Percentiles rank a stretch among this genome's conserved stretches.
Evolutionary conservation across 2,113 vertebrate species (phyloP).

Genomic region (Halichoerus grypus): DNA sequence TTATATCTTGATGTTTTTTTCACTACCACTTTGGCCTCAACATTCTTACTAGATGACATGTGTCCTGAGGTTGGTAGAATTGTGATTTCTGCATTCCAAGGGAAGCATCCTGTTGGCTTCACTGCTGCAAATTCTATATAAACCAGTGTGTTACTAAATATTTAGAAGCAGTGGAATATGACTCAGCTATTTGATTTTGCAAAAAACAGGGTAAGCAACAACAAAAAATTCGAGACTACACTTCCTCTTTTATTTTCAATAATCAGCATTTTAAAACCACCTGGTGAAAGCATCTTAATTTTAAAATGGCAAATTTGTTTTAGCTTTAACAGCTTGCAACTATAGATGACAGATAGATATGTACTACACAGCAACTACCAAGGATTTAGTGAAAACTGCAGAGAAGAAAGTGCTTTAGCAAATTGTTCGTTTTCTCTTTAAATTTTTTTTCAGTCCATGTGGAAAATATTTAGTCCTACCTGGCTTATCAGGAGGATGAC

Average conservation of each 20-base stretch:
- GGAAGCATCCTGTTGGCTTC: neutral
- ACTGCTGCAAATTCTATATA: conserved; percentile 21
- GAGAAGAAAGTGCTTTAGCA: conserved; percentile 42
- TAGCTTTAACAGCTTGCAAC: conserved; percentile 39
- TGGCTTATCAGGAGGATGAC: conserved; percentile 72
- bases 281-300: conserved; percentile 12
- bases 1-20: neutral
- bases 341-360: neutral
- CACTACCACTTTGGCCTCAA: neutral
- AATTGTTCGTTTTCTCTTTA: conserved; percentile 65
- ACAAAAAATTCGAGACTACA: neutral
- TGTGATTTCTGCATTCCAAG: conserved; percentile 39
- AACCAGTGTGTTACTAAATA: neutral
- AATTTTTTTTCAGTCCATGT: neutral
- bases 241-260: conserved; percentile 63
- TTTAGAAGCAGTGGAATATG: conserved; percentile 50
- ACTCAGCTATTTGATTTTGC: conserved; percentile 39
- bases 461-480: conserved; percentile 69
- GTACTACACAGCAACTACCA: neutral
- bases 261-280: neutral
- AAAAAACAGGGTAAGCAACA: conserved; percentile 38
- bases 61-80: neutral
- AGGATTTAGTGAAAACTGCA: conserved; percentile 49
- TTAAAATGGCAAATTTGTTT: conserved; percentile 49
- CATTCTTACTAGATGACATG: neutral